phyloP scores from a whole-genome alignment of 1,140 invertebrate genomes.

The Drosophila cardini region DNA sequence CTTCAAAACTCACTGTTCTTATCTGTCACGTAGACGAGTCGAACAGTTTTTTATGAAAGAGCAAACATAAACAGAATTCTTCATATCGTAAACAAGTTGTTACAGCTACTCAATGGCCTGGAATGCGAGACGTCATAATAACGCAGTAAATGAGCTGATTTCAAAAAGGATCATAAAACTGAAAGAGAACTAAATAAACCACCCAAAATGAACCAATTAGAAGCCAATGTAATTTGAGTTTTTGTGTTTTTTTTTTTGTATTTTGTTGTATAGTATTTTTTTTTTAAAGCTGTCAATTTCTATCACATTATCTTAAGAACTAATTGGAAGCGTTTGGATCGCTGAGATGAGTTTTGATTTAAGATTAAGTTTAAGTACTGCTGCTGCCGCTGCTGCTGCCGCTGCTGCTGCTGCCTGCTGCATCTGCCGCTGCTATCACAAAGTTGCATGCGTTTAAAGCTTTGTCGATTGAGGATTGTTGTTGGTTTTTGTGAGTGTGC shows the following conservation, averaged over 20 bases:
- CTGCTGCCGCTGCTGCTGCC: constrained; percentile 52
- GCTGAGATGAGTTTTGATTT: constrained; percentile 65
- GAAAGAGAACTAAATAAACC: not conserved
- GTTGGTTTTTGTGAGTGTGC: not conserved
- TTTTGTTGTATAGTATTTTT: constrained; percentile 51
- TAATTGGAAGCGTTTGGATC: constrained; percentile 77
- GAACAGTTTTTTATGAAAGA: constrained; percentile 33
- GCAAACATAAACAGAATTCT: constrained; percentile 27
- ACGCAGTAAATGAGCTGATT: not conserved
- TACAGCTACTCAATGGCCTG: constrained; percentile 33
- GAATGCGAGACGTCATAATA: constrained; percentile 37
- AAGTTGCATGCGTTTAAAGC: constrained; percentile 68
- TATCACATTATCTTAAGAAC: constrained; percentile 78
- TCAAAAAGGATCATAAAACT: constrained; percentile 13
- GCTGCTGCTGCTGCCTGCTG: constrained; percentile 32
- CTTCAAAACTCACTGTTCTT: constrained; percentile 20
- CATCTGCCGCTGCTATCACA: constrained; percentile 76
- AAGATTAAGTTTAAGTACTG: constrained; percentile 38
- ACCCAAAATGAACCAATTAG: constrained; percentile 46
- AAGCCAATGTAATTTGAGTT: constrained; percentile 59
- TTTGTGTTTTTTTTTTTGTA: constrained; percentile 50
- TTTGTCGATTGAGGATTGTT: constrained; percentile 29
- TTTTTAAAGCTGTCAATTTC: constrained; percentile 71
- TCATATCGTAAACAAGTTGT: constrained; percentile 40
- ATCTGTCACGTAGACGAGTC: constrained; percentile 47